These are phyloP conservation scores for Chionomys nivalis DNA, from an alignment of 2,113 vertebrate genomes.

Conservation along the genomic window DNA sequence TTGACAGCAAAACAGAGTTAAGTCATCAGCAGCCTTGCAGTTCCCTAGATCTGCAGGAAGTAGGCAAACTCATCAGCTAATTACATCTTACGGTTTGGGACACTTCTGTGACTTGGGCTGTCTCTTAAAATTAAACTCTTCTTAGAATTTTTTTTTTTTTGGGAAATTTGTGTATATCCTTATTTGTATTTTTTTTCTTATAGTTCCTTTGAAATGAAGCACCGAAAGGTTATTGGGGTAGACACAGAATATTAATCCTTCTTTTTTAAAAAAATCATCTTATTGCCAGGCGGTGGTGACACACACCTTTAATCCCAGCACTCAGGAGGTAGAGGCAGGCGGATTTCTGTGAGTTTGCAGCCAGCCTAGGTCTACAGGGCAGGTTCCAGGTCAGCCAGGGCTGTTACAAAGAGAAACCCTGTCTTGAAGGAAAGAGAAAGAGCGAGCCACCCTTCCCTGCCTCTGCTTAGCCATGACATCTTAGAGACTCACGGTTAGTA, in stretches of 20 bases:
- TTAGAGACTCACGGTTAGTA: not conserved
- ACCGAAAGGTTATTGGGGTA: not conserved
- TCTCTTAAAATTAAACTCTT: constrained; percentile 21
- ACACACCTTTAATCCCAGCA: not conserved
- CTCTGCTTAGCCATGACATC: not conserved
- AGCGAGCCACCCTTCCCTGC: not conserved
- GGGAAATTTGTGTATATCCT: not conserved
- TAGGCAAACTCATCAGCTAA: not conserved
- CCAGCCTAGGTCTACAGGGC: not conserved
- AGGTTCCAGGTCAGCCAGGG: not conserved
- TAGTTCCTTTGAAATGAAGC: constrained; percentile 43
- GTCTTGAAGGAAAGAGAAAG: not conserved
- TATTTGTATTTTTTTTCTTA: not conserved
- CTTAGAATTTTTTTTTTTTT: constrained; percentile 31
- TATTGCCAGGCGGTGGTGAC: fast-evolving
- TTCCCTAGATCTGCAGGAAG: not conserved
- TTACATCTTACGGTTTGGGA: not conserved
- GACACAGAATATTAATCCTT: not conserved
- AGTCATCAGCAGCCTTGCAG: not conserved
- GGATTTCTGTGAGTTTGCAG: not conserved
- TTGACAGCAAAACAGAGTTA: not conserved
- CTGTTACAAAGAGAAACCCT: not conserved
- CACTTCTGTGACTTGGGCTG: not conserved
- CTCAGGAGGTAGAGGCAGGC: not conserved
- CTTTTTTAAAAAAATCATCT: not conserved